Percentiles rank a stretch among this genome's conserved stretches.
phyloP scores from a whole-genome alignment of 2,113 vertebrate genomes.

The Corvus cornix region DNA sequence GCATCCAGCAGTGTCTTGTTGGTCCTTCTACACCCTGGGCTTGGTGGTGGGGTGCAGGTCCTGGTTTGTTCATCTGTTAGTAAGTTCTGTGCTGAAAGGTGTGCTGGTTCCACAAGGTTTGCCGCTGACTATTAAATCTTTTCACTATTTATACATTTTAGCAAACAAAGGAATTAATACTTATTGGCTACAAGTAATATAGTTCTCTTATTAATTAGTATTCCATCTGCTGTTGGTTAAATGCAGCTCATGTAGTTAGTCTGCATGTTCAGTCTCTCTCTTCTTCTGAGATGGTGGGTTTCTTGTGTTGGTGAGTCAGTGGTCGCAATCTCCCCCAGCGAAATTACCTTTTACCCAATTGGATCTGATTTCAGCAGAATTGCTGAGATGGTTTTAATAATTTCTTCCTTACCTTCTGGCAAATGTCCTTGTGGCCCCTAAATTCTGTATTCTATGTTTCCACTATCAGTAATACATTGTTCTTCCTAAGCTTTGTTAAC shows the following conservation, averaged over 20 bases:
- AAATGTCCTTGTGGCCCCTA: neutral
- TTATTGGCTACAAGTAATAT: neutral
- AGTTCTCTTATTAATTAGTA: neutral
- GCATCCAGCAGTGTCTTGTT: neutral
- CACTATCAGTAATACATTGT: fast-evolving
- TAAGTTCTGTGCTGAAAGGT: neutral
- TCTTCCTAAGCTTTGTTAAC: neutral
- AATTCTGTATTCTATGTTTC: neutral
- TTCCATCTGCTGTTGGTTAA: neutral
- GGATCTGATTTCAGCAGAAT: neutral
- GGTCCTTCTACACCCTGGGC: neutral
- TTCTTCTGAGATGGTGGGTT: neutral
- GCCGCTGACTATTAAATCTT: neutral
- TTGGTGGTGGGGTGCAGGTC: too few relatives aligned
- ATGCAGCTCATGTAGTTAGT: neutral
- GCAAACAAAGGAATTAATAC: neutral
- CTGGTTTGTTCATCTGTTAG: neutral
- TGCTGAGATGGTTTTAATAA: neutral
- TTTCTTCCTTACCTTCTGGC: neutral
- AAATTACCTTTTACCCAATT: neutral
- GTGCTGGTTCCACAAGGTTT: neutral
- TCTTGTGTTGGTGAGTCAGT: neutral
- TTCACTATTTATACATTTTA: neutral
- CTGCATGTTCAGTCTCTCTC: neutral
- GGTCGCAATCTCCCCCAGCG: neutral